phyloP scores from a whole-genome alignment of 2,797 vertebrate genomes.

The Cetoscarus ocellatus region DNA sequence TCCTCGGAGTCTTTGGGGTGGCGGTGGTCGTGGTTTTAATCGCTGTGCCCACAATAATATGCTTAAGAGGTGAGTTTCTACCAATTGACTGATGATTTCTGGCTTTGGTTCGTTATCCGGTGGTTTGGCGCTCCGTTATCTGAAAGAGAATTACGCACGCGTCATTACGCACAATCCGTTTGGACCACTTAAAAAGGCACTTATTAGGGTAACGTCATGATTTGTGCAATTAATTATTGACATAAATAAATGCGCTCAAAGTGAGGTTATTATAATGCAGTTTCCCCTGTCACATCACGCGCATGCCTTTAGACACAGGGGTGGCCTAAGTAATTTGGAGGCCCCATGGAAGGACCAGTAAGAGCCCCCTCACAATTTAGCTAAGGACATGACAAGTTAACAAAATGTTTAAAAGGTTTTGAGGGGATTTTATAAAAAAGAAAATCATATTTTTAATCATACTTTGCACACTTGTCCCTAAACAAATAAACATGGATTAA shows the following conservation, averaged over 20 bases:
- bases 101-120: not conserved
- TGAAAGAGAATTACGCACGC: constrained; percentile 36
- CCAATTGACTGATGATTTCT: not conserved
- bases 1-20: constrained; percentile 73
- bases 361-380: too few relatives aligned
- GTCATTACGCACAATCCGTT: constrained; percentile 56
- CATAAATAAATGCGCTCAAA: not conserved
- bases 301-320: not conserved
- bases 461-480: too few relatives aligned
- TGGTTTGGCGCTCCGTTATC: not conserved
- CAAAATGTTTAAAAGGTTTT: too few relatives aligned
- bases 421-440: too few relatives aligned
- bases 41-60: constrained; percentile 80
- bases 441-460: too few relatives aligned
- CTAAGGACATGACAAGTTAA: too few relatives aligned
- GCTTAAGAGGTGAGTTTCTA: constrained; percentile 74
- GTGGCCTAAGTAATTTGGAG: too few relatives aligned
- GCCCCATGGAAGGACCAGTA: too few relatives aligned
- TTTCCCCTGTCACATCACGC: not conserved
- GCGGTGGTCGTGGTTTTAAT: constrained; percentile 78
- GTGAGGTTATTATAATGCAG: not conserved
- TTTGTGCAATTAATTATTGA: not conserved
- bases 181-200: not conserved
- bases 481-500: too few relatives aligned
- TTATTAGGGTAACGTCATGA: not conserved